Evolutionary conservation across 2,888 invertebrate genomes (phyloP).

Genomic region (Protodeltote pygarga): DNA sequence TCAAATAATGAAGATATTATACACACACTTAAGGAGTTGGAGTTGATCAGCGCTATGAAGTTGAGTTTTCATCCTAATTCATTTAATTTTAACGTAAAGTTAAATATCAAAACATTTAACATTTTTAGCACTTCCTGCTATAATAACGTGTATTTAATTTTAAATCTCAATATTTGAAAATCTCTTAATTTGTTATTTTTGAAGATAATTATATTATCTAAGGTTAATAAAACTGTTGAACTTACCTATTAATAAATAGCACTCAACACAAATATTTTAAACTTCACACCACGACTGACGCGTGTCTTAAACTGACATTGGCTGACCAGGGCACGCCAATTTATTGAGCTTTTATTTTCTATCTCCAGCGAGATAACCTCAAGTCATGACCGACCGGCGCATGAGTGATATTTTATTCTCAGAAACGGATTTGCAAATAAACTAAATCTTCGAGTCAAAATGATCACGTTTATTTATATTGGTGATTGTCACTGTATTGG

Average conservation of each 20-base stretch:
- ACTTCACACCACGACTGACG: slow-evolving; percentile 50
- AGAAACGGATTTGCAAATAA: slow-evolving; percentile 73
- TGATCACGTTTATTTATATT: slow-evolving; percentile 63
- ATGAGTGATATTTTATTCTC: slow-evolving; percentile 74
- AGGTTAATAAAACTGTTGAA: slow-evolving; percentile 4
- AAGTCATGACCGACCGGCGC: slow-evolving; percentile 65
- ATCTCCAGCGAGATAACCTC: slow-evolving; percentile 75
- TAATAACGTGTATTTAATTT: too few relatives aligned
- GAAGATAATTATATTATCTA: background rate
- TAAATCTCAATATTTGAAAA: background rate
- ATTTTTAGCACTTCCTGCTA: too few relatives aligned
- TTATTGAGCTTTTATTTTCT: slow-evolving; percentile 77
- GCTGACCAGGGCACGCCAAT: slow-evolving; percentile 62
- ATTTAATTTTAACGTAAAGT: too few relatives aligned
- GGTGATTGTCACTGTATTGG: slow-evolving; percentile 57
- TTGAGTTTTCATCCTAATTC: too few relatives aligned
- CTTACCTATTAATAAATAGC: slow-evolving; percentile 47
- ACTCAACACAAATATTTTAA: slow-evolving; percentile 37
- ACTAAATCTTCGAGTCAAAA: slow-evolving; percentile 48
- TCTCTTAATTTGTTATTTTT: background rate
- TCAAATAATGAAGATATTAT: too few relatives aligned
- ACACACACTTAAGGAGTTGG: too few relatives aligned
- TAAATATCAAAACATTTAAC: too few relatives aligned
- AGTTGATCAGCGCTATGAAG: too few relatives aligned
- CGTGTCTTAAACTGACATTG: slow-evolving; percentile 70